These are phyloP conservation scores for Paramormyrops kingsleyae DNA, from an alignment of 2,113 vertebrate genomes.

Conservation along the genomic window DNA sequence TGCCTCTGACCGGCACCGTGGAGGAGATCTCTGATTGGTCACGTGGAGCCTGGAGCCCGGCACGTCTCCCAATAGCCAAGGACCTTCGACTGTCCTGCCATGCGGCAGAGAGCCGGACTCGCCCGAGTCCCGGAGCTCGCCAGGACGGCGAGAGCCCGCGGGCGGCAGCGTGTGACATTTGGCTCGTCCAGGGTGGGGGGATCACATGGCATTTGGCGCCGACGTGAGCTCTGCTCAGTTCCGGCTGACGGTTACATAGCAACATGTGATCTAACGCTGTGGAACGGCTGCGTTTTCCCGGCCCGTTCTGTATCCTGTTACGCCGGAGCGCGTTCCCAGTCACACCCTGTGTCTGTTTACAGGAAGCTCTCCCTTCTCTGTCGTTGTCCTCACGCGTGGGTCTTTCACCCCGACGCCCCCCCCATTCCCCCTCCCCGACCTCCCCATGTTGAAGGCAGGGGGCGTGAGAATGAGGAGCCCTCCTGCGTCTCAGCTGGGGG, in stretches of 20 bases:
- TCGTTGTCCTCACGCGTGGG: background rate
- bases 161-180: conserved; percentile 5
- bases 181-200: background rate
- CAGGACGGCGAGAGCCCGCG: background rate
- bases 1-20: background rate
- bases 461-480: conserved; percentile 1
- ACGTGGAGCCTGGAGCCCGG: background rate
- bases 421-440: no score
- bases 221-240: background rate
- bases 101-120: no score
- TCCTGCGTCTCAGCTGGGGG: background rate
- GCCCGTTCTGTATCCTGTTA: background rate
- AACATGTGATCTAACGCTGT: background rate
- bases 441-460: background rate
- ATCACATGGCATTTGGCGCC: background rate
- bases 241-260: background rate
- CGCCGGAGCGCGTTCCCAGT: background rate
- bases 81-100: background rate
- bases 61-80: background rate
- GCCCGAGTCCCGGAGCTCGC: background rate
- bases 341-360: background rate
- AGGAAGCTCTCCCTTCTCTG: background rate
- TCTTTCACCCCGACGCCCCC: background rate
- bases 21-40: background rate
- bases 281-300: background rate